Conservation (phyloP, 1,140 invertebrate species). For the Drosophila sucinea region DNA sequence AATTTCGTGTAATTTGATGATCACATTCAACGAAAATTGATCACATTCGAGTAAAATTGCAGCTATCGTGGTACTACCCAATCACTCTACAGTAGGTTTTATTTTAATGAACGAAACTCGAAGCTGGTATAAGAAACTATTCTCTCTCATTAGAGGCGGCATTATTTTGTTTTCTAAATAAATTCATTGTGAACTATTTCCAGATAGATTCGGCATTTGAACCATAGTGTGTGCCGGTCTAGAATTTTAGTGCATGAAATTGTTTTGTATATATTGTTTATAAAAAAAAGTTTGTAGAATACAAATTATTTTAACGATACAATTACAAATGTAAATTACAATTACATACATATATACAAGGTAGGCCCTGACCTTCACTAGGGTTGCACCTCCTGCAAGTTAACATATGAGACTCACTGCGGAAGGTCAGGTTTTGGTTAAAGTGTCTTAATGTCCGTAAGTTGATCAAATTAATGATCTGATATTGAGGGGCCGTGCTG, state of each 20-base stretch:
- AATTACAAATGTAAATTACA: constrained; percentile 53
- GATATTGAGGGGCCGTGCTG: constrained; percentile 45
- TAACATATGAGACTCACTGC: constrained; percentile 43
- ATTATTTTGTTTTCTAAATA: too few relatives aligned
- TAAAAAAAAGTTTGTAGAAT: constrained; percentile 36
- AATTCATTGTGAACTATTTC: neutral
- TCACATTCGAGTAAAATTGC: too few relatives aligned
- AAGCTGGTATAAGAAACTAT: neutral
- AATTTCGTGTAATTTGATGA: too few relatives aligned
- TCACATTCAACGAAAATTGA: too few relatives aligned
- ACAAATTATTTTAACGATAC: constrained; percentile 15
- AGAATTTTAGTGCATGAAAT: constrained; percentile 8
- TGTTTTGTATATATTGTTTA: constrained; percentile 27
- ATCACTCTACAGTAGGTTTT: too few relatives aligned
- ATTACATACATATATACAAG: constrained; percentile 48
- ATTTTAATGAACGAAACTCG: too few relatives aligned
- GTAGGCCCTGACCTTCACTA: constrained; percentile 47
- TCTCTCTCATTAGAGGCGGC: too few relatives aligned
- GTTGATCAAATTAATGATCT: constrained; percentile 37
- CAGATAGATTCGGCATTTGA: constrained; percentile 8
- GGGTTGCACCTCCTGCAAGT: constrained; percentile 36
- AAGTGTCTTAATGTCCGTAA: constrained; percentile 25
- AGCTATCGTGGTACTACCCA: too few relatives aligned
- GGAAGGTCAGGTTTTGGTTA: constrained; percentile 36
- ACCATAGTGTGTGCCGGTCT: constrained; percentile 3